Evolutionary conservation across 2,888 invertebrate species (phyloP).

Genomic region (Hoplodrina blanda): DNA sequence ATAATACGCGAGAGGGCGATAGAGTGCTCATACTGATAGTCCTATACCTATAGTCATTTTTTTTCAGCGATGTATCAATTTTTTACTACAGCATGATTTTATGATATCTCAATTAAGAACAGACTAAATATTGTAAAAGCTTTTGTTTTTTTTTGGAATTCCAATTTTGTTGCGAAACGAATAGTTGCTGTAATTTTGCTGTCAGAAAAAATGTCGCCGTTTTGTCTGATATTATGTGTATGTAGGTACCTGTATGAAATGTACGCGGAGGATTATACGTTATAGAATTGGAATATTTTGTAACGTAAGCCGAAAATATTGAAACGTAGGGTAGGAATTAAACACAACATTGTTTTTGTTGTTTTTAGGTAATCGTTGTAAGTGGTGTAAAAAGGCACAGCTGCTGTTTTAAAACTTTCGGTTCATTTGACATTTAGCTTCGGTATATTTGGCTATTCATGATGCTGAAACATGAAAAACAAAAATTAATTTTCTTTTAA

Average conservation of each 20-base stretch:
- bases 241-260: neutral
- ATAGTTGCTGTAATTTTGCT: neutral
- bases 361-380: constrained; percentile 30
- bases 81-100: neutral
- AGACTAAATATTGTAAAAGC: neutral
- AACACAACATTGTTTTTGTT: constrained; percentile 23
- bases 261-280: constrained; percentile 6
- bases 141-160: neutral
- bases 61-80: constrained; percentile 1
- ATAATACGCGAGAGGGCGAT: constrained; percentile 39
- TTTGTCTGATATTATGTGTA: neutral
- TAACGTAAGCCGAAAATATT: constrained; percentile 21
- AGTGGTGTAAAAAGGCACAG: constrained; percentile 38
- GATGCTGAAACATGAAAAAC: constrained; percentile 47
- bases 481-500: constrained; percentile 39
- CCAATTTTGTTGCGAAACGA: neutral
- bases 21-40: constrained; percentile 29
- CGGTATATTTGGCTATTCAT: constrained; percentile 48
- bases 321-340: constrained; percentile 11
- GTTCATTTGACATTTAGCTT: constrained; percentile 39
- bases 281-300: constrained; percentile 15
- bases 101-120: constrained; percentile 6
- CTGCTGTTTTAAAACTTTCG: constrained; percentile 31
- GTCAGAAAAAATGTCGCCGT: neutral
- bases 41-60: neutral